Base-by-base conservation (phyloP, 1,140 invertebrate species). In the Polyergus mexicanus region DNA sequence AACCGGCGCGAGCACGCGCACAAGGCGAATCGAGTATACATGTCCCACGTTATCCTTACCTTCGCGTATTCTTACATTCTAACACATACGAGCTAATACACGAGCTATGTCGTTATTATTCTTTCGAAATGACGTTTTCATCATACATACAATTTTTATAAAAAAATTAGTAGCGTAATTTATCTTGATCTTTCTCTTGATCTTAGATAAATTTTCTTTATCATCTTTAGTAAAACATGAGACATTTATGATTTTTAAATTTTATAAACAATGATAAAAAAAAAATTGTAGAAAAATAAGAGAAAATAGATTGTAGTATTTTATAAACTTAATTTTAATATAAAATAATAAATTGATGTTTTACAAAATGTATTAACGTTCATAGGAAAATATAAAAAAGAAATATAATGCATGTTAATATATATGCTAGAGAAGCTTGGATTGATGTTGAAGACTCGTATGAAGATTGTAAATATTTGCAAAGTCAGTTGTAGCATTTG, bases 401-500 rank as follows among this genome's bases (percentile, higher is more conserved):
- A 47, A 13, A 16, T 47, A 51, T 19, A 47, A 11, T 13, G 0
- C 16, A 51, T 32, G 28, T 72, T 35, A 38, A 13, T 28, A 38
- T 28, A 38, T 5, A 11, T 22, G 72, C 16, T 35, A 56, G 35
- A 41, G 7, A 28, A 75, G 13, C 13, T 75, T 6, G 22, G 22
- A 60, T 60, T 25, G 35, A 41, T 72, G 13, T 5, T 44, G 10
- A 44, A 44, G 10, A 16, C 3, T 16, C 0, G 11, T 51, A 51
- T 51, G 47, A 51, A 51, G 47, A 51, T 47, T 10, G n/a, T 13
- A 41, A 60, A 75, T 25, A 41, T 60, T 60, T n/a, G 10, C 22
- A 32, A 75, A 75, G n/a, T 41, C n/a, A 60, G n/a, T 28, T 75
- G 35, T 25, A 41, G 19, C 35, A 19, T 75, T 75, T 8, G 13